Percentiles rank a stretch among this genome's conserved stretches.
phyloP scores from a whole-genome alignment of 2,113 vertebrate genomes.

The Chunga burmeisteri region DNA sequence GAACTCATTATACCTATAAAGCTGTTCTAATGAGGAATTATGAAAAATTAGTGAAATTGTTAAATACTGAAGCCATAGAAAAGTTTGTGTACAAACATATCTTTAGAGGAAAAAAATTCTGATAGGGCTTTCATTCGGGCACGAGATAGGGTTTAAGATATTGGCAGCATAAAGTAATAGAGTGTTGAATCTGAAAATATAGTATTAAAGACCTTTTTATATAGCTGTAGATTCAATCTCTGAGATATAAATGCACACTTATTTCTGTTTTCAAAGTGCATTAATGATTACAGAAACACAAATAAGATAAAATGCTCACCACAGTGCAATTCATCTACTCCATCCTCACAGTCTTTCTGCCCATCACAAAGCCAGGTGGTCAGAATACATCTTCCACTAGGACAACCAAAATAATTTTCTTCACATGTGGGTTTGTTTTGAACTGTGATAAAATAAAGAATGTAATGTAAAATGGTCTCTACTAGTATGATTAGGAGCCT shows the following conservation, averaged over 20 bases:
- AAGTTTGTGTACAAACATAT: neutral
- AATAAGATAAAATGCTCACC: conserved; percentile 75
- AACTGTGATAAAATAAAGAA: conserved; percentile 82
- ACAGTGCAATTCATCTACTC: conserved; percentile 93
- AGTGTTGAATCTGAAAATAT: neutral
- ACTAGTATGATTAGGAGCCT: conserved; percentile 60
- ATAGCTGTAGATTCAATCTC: neutral
- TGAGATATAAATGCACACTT: neutral
- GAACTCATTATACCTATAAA: neutral
- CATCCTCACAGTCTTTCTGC: conserved; percentile 97
- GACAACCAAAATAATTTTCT: conserved; percentile 97
- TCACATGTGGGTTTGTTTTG: conserved; percentile 92
- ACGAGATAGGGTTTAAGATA: neutral
- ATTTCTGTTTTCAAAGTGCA: neutral
- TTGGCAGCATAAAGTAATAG: neutral
- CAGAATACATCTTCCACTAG: conserved; percentile 97
- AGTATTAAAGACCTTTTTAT: neutral
- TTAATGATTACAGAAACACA: neutral
- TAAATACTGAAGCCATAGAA: neutral
- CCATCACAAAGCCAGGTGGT: conserved; percentile 97
- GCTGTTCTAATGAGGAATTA: neutral
- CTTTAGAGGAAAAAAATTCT: neutral
- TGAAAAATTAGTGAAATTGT: neutral
- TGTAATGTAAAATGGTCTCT: conserved; percentile 66
- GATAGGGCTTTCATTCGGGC: neutral